Evolutionary conservation across 2,888 invertebrate genomes (phyloP), one percentile per base, ranked within the genome.

Genomic region (Agrilus biguttatus): DNA sequence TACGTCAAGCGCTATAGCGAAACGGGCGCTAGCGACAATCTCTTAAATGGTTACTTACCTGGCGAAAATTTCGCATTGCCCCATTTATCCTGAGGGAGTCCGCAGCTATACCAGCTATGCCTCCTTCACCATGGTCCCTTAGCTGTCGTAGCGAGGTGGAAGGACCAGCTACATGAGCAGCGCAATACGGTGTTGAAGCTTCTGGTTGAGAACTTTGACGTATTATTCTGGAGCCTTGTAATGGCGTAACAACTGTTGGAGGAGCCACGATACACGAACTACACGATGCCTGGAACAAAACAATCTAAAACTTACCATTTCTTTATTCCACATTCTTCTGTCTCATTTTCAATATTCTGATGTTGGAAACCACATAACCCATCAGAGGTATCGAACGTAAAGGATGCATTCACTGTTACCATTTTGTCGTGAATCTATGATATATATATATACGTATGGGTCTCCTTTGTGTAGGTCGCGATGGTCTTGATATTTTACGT

Each of bases 31-130:
- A 28, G 28, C 28, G 10, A 28, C 28, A 28, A 28, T 28, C 28
- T 28, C 10, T 36, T 33, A 44, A 36, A 44, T 44, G 40, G 49
- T 45, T 50, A 57, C 65, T 59, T 77, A 90, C 90, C 83, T 93
- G 92, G 70, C 89, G 90, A 71, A 95, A 93, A 63, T 90, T 91
- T 55, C 91, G 78, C 77, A 95, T 89, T 59, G 92, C 93, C 51
- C 95, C 96, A 71, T 93, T 95, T 70, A 95, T 90, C 59, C 93
- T 77, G 55, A 95, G 77, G 45, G 92, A 92, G 70, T 95, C 95
- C 40, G 91, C 91, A 17, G 93, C 95, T 58, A 96, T 95, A 62
- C 90, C 90, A 39, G 92, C 92, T 50, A 95, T 87, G 51, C 88
- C 87, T 62, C 89, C 89, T 70, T 84, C 84, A 40, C 61, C 60